phyloP scores from a whole-genome alignment of 2,888 invertebrate species.

The Idaea biselata region DNA sequence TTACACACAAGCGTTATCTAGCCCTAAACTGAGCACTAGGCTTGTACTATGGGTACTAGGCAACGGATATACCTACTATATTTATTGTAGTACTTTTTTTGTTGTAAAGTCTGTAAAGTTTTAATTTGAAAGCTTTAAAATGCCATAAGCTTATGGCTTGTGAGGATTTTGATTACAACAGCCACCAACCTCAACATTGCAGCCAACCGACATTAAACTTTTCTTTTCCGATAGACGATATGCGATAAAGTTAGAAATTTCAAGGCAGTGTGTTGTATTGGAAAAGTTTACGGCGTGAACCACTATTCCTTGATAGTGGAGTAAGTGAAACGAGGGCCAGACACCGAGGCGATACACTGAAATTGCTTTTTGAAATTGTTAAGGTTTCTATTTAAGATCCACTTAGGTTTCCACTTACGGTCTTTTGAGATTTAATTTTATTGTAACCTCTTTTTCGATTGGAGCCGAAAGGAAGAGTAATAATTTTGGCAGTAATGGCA shows the following conservation, averaged over 20 bases:
- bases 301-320: slow-evolving; percentile 44
- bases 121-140: too few relatives aligned
- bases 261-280: slow-evolving; percentile 48
- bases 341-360: slow-evolving; percentile 34
- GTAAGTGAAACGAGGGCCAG: slow-evolving; percentile 21
- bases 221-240: slow-evolving; percentile 38
- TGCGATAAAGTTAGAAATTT: slow-evolving; percentile 57
- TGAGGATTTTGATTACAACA: too few relatives aligned
- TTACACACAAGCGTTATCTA: too few relatives aligned
- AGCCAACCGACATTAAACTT: slow-evolving; percentile 35
- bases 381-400: slow-evolving; percentile 3
- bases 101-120: too few relatives aligned
- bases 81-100: too few relatives aligned
- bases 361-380: slow-evolving; percentile 38
- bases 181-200: slow-evolving; percentile 24
- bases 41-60: too few relatives aligned
- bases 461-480: too few relatives aligned
- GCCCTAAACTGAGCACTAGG: too few relatives aligned
- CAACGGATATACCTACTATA: too few relatives aligned
- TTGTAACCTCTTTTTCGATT: neutral
- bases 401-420: neutral
- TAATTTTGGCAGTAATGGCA: too few relatives aligned
- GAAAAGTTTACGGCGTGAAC: slow-evolving; percentile 48
- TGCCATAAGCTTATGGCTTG: too few relatives aligned
- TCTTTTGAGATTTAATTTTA: neutral